These are phyloP conservation scores for Lasioglossum oenotherae DNA, from an alignment of 2,888 invertebrate genomes.

Conservation along the genomic window DNA sequence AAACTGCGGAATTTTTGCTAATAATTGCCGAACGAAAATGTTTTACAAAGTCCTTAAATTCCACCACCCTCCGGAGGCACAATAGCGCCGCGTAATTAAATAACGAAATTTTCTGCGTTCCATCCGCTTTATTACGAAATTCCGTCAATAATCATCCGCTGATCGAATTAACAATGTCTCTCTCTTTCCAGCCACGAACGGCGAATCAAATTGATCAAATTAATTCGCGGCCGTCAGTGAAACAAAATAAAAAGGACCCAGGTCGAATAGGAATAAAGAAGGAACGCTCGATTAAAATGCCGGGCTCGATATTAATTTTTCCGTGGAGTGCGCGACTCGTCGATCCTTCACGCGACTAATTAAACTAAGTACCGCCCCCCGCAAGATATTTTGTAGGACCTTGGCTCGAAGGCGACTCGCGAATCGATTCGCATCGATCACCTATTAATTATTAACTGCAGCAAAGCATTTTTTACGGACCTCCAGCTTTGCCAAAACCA, in stretches of 20 bases:
- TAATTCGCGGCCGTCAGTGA: background rate
- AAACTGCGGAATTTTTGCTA: constrained; percentile 45
- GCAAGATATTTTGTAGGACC: background rate
- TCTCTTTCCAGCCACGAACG: background rate
- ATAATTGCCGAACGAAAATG: constrained; percentile 59
- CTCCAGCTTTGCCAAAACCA: background rate
- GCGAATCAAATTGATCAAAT: constrained; percentile 17
- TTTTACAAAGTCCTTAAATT: constrained; percentile 54
- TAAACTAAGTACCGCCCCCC: constrained; percentile 21
- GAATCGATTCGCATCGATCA: background rate
- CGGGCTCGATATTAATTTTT: constrained; percentile 24
- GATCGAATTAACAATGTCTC: constrained; percentile 46
- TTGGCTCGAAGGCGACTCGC: background rate
- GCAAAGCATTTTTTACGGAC: background rate
- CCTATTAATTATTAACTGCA: background rate
- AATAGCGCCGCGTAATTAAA: constrained; percentile 60
- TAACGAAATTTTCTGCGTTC: constrained; percentile 65
- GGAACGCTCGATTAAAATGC: constrained; percentile 15
- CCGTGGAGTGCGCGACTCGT: background rate
- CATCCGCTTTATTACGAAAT: constrained; percentile 65
- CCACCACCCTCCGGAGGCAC: constrained; percentile 37
- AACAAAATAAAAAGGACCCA: background rate
- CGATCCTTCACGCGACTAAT: constrained; percentile 34
- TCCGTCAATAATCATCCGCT: constrained; percentile 60
- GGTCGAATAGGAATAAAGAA: background rate